phyloP scores from a whole-genome alignment of 1,140 invertebrate species.

The Cydia strobilella region DNA sequence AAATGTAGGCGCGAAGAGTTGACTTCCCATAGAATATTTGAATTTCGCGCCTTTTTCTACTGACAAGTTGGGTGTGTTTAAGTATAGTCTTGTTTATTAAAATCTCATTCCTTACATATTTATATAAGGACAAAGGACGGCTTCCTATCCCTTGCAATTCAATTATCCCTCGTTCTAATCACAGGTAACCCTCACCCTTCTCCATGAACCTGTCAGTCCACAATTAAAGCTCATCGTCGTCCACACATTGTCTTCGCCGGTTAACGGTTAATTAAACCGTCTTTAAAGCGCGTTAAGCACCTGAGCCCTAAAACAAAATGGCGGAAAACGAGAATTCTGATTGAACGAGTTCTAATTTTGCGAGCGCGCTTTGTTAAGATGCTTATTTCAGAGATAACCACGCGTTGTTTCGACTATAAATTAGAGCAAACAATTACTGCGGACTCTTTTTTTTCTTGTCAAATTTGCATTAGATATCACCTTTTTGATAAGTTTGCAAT shows the following conservation, averaged over 20 bases:
- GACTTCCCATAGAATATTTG: no score
- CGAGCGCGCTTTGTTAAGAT: not conserved
- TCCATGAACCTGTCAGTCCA: not conserved
- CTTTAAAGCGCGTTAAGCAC: not conserved
- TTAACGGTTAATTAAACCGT: constrained; percentile 12
- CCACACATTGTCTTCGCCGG: constrained; percentile 9
- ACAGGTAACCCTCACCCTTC: constrained; percentile 15
- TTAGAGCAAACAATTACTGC: not conserved
- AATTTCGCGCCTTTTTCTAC: no score
- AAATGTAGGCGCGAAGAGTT: no score
- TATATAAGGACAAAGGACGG: not conserved
- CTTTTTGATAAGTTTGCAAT: no score
- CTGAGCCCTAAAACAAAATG: not conserved
- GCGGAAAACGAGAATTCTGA: not conserved
- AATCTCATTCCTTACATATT: not conserved
- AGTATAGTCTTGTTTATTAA: no score
- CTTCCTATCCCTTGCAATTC: constrained; percentile 1
- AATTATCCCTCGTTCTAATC: constrained; percentile 11
- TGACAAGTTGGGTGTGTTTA: no score
- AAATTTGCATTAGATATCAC: no score
- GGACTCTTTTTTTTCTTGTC: no score
- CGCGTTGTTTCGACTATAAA: not conserved
- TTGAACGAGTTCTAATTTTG: not conserved
- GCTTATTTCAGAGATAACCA: not conserved
- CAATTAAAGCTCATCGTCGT: not conserved